phyloP scores from a whole-genome alignment of 2,888 invertebrate species.

The Dione juno region DNA sequence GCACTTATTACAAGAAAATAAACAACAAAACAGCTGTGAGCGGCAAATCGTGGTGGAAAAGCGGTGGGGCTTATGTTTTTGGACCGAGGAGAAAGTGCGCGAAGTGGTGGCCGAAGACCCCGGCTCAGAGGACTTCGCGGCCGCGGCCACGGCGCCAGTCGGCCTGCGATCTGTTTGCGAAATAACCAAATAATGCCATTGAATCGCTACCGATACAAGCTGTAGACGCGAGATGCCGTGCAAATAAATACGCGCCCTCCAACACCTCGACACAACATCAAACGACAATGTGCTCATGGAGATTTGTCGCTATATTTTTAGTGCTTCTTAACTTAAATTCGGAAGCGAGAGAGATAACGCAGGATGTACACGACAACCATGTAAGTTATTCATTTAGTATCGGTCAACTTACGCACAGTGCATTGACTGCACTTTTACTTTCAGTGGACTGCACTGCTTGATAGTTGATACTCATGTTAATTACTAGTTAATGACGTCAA shows the following conservation, averaged over 20 bases:
- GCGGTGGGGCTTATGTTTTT: conserved; percentile 63
- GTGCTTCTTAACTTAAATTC: conserved; percentile 60
- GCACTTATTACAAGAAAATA: conserved; percentile 29
- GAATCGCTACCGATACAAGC: conserved; percentile 68
- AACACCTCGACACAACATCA: conserved; percentile 51
- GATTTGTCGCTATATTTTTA: conserved; percentile 70
- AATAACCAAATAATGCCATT: conserved; percentile 79
- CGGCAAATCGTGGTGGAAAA: conserved; percentile 35
- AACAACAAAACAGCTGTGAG: conserved; percentile 41
- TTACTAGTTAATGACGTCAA: conserved; percentile 36
- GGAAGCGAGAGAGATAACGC: conserved; percentile 64
- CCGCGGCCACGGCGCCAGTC: conserved; percentile 79
- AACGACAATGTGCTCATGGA: conserved; percentile 80
- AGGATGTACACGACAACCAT: conserved; percentile 65
- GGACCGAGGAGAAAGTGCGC: conserved; percentile 75
- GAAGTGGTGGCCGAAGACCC: conserved; percentile 76
- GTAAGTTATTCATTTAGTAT: conserved; percentile 63
- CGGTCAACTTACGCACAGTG: conserved; percentile 58
- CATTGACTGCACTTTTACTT: conserved; percentile 81
- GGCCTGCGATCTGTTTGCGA: conserved; percentile 75
- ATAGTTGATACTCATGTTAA: conserved; percentile 40
- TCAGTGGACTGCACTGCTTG: conserved; percentile 58
- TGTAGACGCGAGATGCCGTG: conserved; percentile 76
- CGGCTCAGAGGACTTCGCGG: conserved; percentile 71
- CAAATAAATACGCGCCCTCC: conserved; percentile 70